Evolutionary conservation across 1,140 invertebrate species (phyloP).

Genomic region (Saxidomus purpurata): DNA sequence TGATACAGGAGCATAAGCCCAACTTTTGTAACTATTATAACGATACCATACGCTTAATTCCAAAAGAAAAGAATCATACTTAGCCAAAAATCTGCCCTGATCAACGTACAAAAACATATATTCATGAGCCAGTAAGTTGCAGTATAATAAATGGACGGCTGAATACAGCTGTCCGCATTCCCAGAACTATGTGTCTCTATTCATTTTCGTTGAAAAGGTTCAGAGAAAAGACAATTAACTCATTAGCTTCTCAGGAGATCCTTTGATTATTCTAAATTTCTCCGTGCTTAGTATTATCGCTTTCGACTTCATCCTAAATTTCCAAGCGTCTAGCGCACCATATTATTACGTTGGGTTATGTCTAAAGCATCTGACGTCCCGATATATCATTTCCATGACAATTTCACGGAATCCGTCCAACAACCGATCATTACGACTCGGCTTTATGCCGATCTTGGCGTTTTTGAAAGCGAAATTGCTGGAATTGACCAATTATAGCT

Average conservation of each 20-base stretch:
- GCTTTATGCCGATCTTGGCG: conserved; percentile 58
- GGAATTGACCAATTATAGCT: conserved; percentile 62
- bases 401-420: conserved; percentile 58
- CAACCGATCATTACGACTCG: conserved; percentile 56
- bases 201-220: conserved; percentile 60
- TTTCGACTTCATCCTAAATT: conserved; percentile 61
- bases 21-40: no score
- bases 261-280: conserved; percentile 64
- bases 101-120: no score
- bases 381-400: conserved; percentile 64
- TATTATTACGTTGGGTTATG: conserved; percentile 61
- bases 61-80: no score
- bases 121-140: no score
- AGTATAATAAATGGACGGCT: no score
- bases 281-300: conserved; percentile 41
- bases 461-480: conserved; percentile 70
- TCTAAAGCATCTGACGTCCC: conserved; percentile 60
- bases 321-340: conserved; percentile 42
- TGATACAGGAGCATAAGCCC: no score
- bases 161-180: neutral
- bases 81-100: no score
- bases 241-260: conserved; percentile 52
- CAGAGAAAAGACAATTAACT: conserved; percentile 53
- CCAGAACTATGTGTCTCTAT: conserved; percentile 36
- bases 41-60: no score